A percentile compares a stretch with the other conserved stretches of the same genome.
These are phyloP conservation scores for Sarcophaga peregrina DNA, from an alignment of 1,140 invertebrate species.

Conservation along the genomic window DNA sequence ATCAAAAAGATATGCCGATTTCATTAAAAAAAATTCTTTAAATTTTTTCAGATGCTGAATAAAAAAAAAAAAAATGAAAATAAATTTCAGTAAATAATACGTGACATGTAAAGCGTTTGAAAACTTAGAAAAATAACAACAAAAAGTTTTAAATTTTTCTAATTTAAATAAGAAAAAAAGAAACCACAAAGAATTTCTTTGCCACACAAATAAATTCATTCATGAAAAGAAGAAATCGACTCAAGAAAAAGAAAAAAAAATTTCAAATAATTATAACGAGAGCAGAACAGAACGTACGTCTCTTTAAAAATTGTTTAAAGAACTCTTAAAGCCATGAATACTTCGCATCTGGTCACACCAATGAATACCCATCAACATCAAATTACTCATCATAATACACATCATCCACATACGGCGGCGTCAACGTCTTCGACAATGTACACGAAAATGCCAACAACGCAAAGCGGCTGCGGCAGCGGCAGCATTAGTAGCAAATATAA, in stretches of 20 bases:
- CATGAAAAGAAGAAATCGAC: conserved; percentile 3
- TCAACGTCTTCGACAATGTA: conserved; percentile 1
- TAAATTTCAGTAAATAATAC: too few relatives aligned
- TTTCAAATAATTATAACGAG: background rate
- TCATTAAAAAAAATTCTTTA: too few relatives aligned
- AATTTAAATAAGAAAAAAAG: too few relatives aligned
- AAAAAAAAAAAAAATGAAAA: too few relatives aligned
- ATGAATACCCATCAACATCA: conserved; percentile 52
- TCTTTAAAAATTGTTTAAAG: background rate
- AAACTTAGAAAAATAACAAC: background rate
- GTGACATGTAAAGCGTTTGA: too few relatives aligned
- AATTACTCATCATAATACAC: background rate
- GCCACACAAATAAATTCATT: background rate
- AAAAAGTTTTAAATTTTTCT: background rate
- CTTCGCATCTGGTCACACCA: conserved; percentile 54
- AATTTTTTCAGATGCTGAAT: too few relatives aligned
- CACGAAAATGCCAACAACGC: conserved; percentile 25
- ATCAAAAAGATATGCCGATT: too few relatives aligned
- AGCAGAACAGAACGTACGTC: background rate
- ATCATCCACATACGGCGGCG: conserved; percentile 47
- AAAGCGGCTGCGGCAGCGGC: conserved; percentile 28
- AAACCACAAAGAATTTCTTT: background rate
- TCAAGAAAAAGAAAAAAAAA: background rate
- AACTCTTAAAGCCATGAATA: conserved; percentile 49
- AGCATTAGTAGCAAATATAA: conserved; percentile 23